phyloP scores from a whole-genome alignment of 2,888 invertebrate genomes.

The Malacosoma neustria region DNA sequence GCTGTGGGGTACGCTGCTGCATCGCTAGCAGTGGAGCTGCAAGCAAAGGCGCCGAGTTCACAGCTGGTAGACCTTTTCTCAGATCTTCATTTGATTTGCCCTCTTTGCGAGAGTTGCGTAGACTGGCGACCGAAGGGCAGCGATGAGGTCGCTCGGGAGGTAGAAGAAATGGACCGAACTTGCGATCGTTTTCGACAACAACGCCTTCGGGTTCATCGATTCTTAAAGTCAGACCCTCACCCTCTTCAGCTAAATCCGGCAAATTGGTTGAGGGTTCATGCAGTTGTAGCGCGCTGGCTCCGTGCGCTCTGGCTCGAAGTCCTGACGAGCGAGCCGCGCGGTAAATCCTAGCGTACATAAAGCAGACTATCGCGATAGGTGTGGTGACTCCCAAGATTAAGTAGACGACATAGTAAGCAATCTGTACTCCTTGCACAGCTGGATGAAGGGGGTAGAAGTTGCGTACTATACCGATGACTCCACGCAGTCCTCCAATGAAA shows the following conservation, averaged over 20 bases:
- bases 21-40: constrained; percentile 49
- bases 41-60: constrained; percentile 68
- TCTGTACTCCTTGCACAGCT: constrained; percentile 39
- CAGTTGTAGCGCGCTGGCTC: constrained; percentile 68
- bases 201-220: constrained; percentile 49
- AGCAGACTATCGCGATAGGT: constrained; percentile 78
- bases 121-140: constrained; percentile 62
- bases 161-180: constrained; percentile 61
- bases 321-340: constrained; percentile 84
- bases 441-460: constrained; percentile 43
- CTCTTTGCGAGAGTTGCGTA: constrained; percentile 52
- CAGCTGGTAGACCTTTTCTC: constrained; percentile 55
- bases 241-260: constrained; percentile 56
- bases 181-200: constrained; percentile 37
- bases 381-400: constrained; percentile 45
- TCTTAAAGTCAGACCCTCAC: constrained; percentile 57
- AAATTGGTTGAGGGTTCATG: constrained; percentile 55
- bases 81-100: constrained; percentile 56
- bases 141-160: constrained; percentile 58
- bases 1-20: constrained; percentile 57
- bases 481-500: constrained; percentile 45
- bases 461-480: constrained; percentile 42
- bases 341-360: constrained; percentile 85
- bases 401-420: constrained; percentile 53
- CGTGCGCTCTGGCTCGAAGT: constrained; percentile 56